Evolutionary conservation across 2,113 vertebrate species (phyloP).

Genomic region (Pollimyrus isidori): DNA sequence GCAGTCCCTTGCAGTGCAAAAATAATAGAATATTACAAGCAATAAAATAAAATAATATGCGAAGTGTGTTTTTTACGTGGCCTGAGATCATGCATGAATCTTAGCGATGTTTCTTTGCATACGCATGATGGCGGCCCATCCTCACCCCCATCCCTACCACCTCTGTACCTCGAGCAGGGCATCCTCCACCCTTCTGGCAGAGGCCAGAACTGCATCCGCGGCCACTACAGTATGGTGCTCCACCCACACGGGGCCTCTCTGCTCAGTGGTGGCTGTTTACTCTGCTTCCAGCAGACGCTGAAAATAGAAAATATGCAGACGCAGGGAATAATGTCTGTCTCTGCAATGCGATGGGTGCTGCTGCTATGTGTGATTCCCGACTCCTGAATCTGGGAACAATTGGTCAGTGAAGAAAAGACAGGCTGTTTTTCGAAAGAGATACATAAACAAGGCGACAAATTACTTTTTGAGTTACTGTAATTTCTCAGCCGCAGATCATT

Average conservation of each 20-base stretch:
- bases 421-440: neutral
- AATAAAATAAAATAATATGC: too few species aligned
- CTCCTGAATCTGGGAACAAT: neutral
- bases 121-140: neutral
- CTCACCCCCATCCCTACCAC: neutral
- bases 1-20: too few species aligned
- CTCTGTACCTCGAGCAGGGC: neutral
- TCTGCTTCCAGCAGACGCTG: neutral
- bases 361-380: neutral
- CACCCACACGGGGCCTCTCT: neutral
- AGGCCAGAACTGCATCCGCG: neutral
- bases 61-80: neutral
- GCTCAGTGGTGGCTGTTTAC: neutral
- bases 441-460: neutral
- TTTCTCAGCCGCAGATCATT: neutral
- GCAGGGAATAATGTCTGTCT: neutral
- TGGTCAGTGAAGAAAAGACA: neutral
- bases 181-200: neutral
- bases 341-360: neutral
- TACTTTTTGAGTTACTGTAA: neutral
- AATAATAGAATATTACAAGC: too few species aligned
- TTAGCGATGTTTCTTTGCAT: neutral
- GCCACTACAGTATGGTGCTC: neutral
- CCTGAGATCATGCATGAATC: neutral
- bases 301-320: slow-evolving; percentile 12